Base-by-base conservation (phyloP, 2,888 invertebrate species). In the Penaeus monodon region DNA sequence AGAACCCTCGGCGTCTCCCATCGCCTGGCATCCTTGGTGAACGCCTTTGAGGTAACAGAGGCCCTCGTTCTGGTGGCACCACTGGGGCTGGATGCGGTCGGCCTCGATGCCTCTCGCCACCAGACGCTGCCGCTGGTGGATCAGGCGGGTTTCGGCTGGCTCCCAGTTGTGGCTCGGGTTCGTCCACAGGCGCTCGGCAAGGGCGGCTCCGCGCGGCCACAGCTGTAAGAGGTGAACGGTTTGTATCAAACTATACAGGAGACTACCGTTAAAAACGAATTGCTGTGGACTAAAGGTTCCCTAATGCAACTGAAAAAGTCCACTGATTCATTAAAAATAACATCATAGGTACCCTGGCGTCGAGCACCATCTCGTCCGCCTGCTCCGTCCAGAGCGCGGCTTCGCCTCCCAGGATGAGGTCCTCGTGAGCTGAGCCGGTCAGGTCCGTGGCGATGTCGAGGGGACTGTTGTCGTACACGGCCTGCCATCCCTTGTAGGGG, bases 401-500 rank as follows among this genome's bases (percentile, higher is more conserved):
- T 92, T 97, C 97, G 0, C 95, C 95, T 24, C 97, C 97, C 93
- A 94, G 92, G 27, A 95, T 92, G 44, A 91, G 91, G 7, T 91
- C 90, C 20, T 24, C 57, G 27, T 81, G 38, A 38, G 73, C 12
- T 17, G 64, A 44, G 27, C 73, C 63, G 7, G 89, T 85, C 49
- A 74, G 24, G 27, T 85, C 63, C 10, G 33, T 85, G 91, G 91
- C 91, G 80, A 91, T 91, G 29, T 90, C 90, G 57, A 90, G 82
- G 0, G 96, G 95, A 89, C 95, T 95, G 92, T 97, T 97, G 65
- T 95, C 94, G 91, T 97, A 97, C 1, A 97, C 95, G 91, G 95
- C 95, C 92, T 97, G 96, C 97, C 97, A 97, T 6, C 96, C 96
- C 91, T 96, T 97, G 93, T 97, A 97, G 0, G 97, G 97, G 0